Base-by-base conservation (phyloP, 2,797 vertebrate genomes). In the Adelosebastes latens region DNA sequence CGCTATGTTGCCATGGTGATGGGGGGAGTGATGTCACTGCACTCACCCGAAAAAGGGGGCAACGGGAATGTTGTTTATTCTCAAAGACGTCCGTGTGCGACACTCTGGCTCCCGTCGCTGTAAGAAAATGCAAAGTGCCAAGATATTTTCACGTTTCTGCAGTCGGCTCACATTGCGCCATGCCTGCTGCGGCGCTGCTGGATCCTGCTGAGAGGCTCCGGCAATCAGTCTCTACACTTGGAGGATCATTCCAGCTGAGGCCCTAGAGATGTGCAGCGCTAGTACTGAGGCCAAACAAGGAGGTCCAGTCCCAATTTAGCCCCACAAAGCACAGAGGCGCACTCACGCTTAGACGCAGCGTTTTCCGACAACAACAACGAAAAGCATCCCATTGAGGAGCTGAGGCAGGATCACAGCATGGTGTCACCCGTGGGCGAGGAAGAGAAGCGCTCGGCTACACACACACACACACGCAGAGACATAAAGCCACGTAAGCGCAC, bases 1-100 rank as follows among this genome's bases (percentile, higher is more conserved):
- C 7, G 56, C 78, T 59, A 72, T 39, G 93, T 95, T 94, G 84
- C 93, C 89, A 94, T 93, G 92, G 94, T 61, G 81, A 95, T 4
- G 10, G 42, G 13, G 76, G 65, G 68, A 89, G 75, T 91, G 91
- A 94, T 89, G 92, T 93, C 91, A 92, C 80, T 63, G 78, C 87
- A 77, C 82, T 85, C 88, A 81, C 68, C 70, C 74, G 5, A 81
- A 85, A 90, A 90, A 76, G 79, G 53, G 81, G 86, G 77, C 85
- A 86, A 78, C 53, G n/a, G 75, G 76, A 77, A 83, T 81, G 83
- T 81, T 77, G 77, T 89, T 88, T 87, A 83, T 85, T 89, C 87
- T 90, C 68, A 77, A 87, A 92, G 82, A 87, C 53, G 14, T 75
- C 71, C 12, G 20, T 36, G 42, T 4, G n/a, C 79, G 55, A 62